Percentiles rank a stretch among this genome's conserved stretches.
These are phyloP conservation scores for Australoheros scitulus DNA, from an alignment of 2,113 vertebrate species.

Conservation along the genomic window DNA sequence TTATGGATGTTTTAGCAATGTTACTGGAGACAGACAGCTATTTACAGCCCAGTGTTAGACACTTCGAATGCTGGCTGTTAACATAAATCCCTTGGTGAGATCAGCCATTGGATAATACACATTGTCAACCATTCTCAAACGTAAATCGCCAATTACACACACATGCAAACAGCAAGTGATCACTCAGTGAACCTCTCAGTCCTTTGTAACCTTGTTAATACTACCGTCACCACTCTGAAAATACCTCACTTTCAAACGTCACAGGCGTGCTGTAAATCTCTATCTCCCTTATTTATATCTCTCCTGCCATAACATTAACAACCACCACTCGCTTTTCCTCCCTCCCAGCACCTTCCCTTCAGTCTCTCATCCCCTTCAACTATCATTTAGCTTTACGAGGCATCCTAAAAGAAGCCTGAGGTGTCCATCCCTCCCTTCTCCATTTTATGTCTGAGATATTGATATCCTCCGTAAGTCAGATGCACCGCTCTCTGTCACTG, in stretches of 20 bases:
- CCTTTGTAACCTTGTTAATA: conserved; percentile 61
- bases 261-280: conserved; percentile 52
- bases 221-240: conserved; percentile 29
- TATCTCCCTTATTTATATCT: conserved; percentile 72
- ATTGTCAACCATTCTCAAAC: conserved; percentile 19
- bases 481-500: conserved; percentile 51
- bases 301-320: conserved; percentile 71
- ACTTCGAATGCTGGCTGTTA: conserved; percentile 61
- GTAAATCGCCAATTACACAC: conserved; percentile 42
- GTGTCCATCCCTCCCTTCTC: conserved; percentile 36
- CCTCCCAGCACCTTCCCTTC: conserved; percentile 12
- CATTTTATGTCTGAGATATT: conserved; percentile 70
- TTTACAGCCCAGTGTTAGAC: conserved; percentile 68
- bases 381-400: conserved; percentile 81
- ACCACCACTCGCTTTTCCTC: conserved; percentile 56
- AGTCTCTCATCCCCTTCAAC: conserved; percentile 71
- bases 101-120: conserved; percentile 46
- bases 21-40: conserved; percentile 68
- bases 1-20: conserved; percentile 74
- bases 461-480: conserved; percentile 74
- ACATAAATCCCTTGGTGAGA: conserved; percentile 68
- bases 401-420: conserved; percentile 72
- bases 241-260: conserved; percentile 27
- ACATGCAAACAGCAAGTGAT: conserved; percentile 36
- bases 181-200: conserved; percentile 39